phyloP scores from a whole-genome alignment of 92 coral and sea anemone species.

The Porites cylindrica region DNA sequence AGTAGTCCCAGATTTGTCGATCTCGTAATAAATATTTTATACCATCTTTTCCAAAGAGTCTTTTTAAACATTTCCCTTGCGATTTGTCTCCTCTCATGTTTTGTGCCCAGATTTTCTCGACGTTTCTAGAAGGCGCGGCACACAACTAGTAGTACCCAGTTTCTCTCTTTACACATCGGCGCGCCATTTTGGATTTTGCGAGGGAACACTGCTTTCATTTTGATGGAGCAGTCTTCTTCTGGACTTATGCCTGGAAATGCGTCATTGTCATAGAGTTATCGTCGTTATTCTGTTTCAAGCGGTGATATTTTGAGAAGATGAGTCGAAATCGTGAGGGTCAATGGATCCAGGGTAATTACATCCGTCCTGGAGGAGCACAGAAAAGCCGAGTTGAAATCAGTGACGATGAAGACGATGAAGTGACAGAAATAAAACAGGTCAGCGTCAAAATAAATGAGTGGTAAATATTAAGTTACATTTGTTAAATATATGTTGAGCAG shows the following conservation, averaged over 20 bases:
- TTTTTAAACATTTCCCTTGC: no score
- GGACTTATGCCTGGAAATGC: neutral
- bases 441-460: neutral
- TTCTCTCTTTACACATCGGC: neutral
- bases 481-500: no score
- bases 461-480: neutral
- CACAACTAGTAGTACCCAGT: constrained; percentile 26
- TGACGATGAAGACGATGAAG: constrained; percentile 52
- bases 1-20: constrained; percentile 47
- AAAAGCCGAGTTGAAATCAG: constrained; percentile 21
- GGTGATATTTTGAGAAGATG: neutral
- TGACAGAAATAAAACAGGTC: constrained; percentile 38
- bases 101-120: neutral
- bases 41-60: neutral
- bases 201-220: neutral
- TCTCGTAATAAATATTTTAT: neutral
- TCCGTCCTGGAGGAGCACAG: neutral
- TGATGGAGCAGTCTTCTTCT: neutral
- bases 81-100: neutral
- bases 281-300: neutral
- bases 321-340: constrained; percentile 11
- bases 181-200: constrained; percentile 45
- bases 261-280: neutral
- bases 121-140: neutral
- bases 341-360: constrained; percentile 24